phyloP scores from a whole-genome alignment of 2,888 invertebrate species.

The Ceraclea dissimilis region DNA sequence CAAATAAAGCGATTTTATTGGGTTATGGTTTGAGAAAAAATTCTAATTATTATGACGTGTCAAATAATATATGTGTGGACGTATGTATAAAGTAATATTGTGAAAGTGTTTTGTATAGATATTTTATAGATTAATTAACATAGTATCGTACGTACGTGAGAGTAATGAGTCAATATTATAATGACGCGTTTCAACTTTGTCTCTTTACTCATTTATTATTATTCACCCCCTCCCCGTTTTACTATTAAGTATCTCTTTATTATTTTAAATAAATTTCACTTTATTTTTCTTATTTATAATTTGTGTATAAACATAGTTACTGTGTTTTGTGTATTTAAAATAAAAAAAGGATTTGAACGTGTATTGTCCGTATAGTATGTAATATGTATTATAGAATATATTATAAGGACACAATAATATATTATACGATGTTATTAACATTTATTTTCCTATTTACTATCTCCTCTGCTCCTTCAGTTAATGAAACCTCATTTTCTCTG shows the following conservation, averaged over 20 bases:
- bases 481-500: no score
- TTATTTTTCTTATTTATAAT: slow-evolving; percentile 15
- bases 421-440: no score
- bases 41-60: slow-evolving; percentile 7
- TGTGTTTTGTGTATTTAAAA: slow-evolving; percentile 12
- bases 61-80: slow-evolving; percentile 14
- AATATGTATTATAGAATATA: no score
- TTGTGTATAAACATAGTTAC: slow-evolving; percentile 6
- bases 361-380: slow-evolving; percentile 10
- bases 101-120: slow-evolving; percentile 26
- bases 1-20: slow-evolving; percentile 3
- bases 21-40: slow-evolving; percentile 10
- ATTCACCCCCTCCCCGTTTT: no score
- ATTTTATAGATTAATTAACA: slow-evolving; percentile 16
- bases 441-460: no score
- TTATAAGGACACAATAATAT: no score
- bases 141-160: slow-evolving; percentile 1
- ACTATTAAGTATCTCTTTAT: no score
- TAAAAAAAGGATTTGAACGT: slow-evolving; percentile 2
- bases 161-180: no score
- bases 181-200: no score
- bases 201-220: no score
- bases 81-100: slow-evolving; percentile 20
- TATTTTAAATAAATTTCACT: no score
- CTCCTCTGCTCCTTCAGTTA: no score